These are phyloP conservation scores for Pachyramphus minor DNA, from an alignment of 2,113 vertebrate species.

Conservation along the genomic window DNA sequence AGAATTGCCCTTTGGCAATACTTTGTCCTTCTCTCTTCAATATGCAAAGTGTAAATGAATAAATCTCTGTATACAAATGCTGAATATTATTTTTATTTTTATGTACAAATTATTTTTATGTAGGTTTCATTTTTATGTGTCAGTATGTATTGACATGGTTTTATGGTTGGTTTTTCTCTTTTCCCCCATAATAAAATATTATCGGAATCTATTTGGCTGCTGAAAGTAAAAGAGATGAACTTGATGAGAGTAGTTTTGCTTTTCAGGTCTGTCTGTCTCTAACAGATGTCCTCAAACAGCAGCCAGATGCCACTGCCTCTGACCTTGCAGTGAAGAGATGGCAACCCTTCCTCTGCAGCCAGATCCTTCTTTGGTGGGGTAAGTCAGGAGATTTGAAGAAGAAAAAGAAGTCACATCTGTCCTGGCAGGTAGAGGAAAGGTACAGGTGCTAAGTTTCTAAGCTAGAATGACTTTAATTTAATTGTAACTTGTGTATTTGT, in stretches of 20 bases:
- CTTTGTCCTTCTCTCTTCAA: background rate
- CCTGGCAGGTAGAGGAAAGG: background rate
- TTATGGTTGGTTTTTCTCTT: background rate
- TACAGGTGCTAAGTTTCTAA: background rate
- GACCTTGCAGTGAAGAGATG: background rate
- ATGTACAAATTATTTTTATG: background rate
- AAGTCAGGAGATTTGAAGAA: background rate
- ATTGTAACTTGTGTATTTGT: background rate
- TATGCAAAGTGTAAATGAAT: background rate
- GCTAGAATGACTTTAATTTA: background rate
- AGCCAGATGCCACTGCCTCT: background rate
- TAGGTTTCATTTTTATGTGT: background rate
- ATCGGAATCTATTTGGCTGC: background rate
- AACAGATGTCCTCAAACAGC: background rate
- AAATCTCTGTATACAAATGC: background rate
- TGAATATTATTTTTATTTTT: background rate
- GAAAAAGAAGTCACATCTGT: background rate
- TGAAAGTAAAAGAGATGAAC: background rate
- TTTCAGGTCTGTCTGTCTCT: background rate
- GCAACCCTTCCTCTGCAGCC: background rate
- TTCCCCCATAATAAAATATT: accelerated
- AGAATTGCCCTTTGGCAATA: background rate
- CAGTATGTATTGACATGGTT: background rate
- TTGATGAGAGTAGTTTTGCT: background rate
- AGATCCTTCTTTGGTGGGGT: background rate